Evolutionary conservation across 1,140 invertebrate genomes (phyloP).

Genomic region (Holotrichia oblita): DNA sequence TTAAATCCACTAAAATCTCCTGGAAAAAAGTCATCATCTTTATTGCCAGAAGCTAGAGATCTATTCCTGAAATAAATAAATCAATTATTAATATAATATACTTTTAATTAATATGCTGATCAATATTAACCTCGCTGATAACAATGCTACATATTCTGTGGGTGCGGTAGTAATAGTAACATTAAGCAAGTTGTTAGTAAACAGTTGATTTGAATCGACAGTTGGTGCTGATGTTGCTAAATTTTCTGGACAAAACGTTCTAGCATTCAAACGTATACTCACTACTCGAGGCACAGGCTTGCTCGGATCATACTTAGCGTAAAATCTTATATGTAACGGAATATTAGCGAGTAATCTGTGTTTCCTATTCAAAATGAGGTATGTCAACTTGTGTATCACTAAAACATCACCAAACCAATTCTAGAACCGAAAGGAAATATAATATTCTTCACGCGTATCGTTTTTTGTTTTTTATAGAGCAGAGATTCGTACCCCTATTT

Average conservation of each 20-base stretch:
- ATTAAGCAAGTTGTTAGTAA: conserved; percentile 44
- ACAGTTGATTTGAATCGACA: conserved; percentile 42
- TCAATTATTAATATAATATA: too few relatives aligned
- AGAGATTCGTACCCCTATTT: conserved; percentile 52
- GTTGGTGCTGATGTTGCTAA: conserved; percentile 48
- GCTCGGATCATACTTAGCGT: conserved; percentile 54
- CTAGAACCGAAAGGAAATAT: conserved; percentile 48
- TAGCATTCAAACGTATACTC: conserved; percentile 54
- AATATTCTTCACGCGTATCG: too few relatives aligned
- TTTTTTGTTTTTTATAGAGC: not conserved
- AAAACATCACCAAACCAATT: conserved; percentile 60
- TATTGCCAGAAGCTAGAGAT: conserved; percentile 40
- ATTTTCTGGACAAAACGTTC: conserved; percentile 54
- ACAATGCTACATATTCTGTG: not conserved
- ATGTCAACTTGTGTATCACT: conserved; percentile 56
- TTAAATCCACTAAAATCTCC: conserved; percentile 49
- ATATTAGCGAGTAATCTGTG: too few relatives aligned
- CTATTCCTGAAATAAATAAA: conserved; percentile 9
- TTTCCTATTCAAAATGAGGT: conserved; percentile 58
- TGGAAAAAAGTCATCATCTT: conserved; percentile 55
- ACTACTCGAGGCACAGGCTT: conserved; percentile 52
- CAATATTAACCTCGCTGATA: too few relatives aligned
- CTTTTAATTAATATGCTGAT: too few relatives aligned
- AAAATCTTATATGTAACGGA: too few relatives aligned
- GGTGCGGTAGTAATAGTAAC: not conserved